Percentiles rank a stretch among this genome's conserved stretches.
phyloP scores from a whole-genome alignment of 2,113 vertebrate species.

The Takifugu flavidus region DNA sequence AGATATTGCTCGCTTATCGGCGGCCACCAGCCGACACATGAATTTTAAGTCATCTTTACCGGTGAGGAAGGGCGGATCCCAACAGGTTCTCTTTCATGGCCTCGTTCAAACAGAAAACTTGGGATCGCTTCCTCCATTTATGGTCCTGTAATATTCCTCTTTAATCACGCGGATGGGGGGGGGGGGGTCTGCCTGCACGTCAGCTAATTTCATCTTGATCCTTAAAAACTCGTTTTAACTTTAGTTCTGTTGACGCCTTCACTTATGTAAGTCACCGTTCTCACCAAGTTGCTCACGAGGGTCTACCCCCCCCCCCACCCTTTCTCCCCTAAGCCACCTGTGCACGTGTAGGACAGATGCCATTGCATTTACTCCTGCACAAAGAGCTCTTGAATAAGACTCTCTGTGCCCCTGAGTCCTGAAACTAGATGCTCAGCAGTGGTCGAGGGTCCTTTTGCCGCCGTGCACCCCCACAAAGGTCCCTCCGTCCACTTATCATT shows the following conservation, averaged over 20 bases:
- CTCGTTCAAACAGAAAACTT: too few species aligned
- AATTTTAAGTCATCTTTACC: slow-evolving; percentile 68
- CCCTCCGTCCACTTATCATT: slow-evolving; percentile 65
- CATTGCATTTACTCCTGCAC: slow-evolving; percentile 1
- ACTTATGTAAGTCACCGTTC: not conserved
- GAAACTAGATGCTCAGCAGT: slow-evolving; percentile 53
- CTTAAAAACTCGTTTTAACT: too few species aligned
- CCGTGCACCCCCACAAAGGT: slow-evolving; percentile 47
- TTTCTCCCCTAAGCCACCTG: slow-evolving; percentile 27
- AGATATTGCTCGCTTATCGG: slow-evolving; percentile 81
- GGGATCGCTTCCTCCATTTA: too few species aligned
- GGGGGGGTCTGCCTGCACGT: too few species aligned
- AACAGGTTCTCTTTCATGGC: not conserved
- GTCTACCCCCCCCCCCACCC: not conserved
- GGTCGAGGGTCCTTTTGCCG: slow-evolving; percentile 18
- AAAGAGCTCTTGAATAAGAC: slow-evolving; percentile 29
- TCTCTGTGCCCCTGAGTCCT: slow-evolving; percentile 32
- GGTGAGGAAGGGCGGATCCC: slow-evolving; percentile 46
- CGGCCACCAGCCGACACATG: slow-evolving; percentile 74
- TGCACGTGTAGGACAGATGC: slow-evolving; percentile 14
- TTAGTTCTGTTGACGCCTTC: too few species aligned
- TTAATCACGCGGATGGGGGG: too few species aligned
- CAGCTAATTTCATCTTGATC: too few species aligned
- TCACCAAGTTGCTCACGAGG: not conserved
- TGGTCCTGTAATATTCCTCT: too few species aligned